These are phyloP conservation scores for Drosophila sucinea DNA, from an alignment of 1,140 invertebrate species.

Conservation along the genomic window DNA sequence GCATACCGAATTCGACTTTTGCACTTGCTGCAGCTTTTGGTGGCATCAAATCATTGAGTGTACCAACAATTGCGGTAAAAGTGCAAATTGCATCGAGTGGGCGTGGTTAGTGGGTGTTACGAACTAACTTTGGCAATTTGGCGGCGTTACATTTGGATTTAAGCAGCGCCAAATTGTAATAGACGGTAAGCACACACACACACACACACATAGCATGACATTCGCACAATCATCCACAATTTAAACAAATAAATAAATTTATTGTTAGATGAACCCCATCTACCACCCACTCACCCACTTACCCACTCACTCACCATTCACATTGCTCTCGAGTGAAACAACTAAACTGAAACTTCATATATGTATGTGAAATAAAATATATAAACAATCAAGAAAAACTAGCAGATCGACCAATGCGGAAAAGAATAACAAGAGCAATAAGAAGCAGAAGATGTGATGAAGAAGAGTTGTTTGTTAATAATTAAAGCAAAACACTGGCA, in stretches of 20 bases:
- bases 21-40: constrained; percentile 29
- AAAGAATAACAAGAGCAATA: constrained; percentile 19
- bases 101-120: constrained; percentile 16
- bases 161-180: constrained; percentile 72
- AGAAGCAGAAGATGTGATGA: not conserved
- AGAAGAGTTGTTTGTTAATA: constrained; percentile 51
- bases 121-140: constrained; percentile 70
- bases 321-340: constrained; percentile 4
- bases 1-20: constrained; percentile 3
- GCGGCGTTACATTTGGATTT: constrained; percentile 69
- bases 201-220: not conserved
- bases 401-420: constrained; percentile 33
- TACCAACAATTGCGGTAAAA: constrained; percentile 14
- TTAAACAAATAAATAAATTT: constrained; percentile 3
- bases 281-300: not conserved
- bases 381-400: constrained; percentile 46
- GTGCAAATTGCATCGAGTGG: not conserved
- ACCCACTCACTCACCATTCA: not conserved
- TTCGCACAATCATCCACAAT: not conserved
- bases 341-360: constrained; percentile 27
- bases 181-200: constrained; percentile 64
- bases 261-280: not conserved
- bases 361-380: constrained; percentile 55
- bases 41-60: not conserved
- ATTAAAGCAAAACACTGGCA: constrained; percentile 63